A percentile compares a stretch with the other conserved stretches of the same genome.
These are phyloP conservation scores for Dasyornis broadbenti DNA, from an alignment of 2,113 vertebrate genomes.

Conservation along the genomic window DNA sequence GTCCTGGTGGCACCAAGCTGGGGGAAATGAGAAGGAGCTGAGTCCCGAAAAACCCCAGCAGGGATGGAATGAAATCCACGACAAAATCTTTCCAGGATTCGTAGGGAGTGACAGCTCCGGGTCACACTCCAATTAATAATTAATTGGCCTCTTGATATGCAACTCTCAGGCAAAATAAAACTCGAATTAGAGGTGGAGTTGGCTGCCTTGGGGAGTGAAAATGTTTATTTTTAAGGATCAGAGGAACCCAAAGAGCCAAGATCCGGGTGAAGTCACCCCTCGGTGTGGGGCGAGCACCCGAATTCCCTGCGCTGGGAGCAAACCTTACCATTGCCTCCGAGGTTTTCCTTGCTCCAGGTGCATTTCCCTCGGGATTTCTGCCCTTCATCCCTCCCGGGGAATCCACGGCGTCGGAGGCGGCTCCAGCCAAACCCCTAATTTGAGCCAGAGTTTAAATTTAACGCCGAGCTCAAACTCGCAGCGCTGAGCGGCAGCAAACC, in stretches of 20 bases:
- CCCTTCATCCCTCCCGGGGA: neutral
- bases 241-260: neutral
- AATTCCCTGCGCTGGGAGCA: neutral
- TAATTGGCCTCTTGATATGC: neutral
- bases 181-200: neutral
- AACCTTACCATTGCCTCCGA: neutral
- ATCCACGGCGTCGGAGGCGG: neutral
- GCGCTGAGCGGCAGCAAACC: neutral
- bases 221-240: neutral
- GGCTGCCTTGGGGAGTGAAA: neutral
- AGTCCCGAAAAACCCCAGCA: neutral
- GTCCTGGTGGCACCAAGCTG: neutral
- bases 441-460: neutral
- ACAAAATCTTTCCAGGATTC: neutral
- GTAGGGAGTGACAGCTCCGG: neutral
- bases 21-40: neutral
- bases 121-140: neutral
- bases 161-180: neutral
- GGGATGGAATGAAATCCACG: neutral
- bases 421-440: neutral
- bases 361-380: neutral
- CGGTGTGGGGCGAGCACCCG: accelerated
- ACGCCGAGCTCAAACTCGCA: neutral
- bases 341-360: neutral
- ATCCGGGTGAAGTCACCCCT: accelerated